Conservation (phyloP, 2,797 vertebrate genomes). For the Kryptolebias ocellatus region DNA sequence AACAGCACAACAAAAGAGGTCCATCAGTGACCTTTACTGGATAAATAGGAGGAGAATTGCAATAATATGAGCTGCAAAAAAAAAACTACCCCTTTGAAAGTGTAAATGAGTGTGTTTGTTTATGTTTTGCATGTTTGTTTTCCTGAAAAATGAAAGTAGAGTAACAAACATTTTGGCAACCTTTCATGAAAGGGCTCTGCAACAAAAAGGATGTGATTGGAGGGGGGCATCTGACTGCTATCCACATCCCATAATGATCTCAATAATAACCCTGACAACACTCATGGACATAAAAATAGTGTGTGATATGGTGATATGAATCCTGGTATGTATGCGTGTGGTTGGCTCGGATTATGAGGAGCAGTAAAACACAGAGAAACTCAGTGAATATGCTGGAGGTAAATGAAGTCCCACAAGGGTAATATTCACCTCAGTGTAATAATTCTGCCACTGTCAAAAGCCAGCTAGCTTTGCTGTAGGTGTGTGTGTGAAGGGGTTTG, state of each 20-base stretch:
- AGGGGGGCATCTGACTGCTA: constrained; percentile 63
- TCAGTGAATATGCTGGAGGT: constrained; percentile 85
- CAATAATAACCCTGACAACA: constrained; percentile 82
- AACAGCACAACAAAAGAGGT: constrained; percentile 82
- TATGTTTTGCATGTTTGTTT: constrained; percentile 55
- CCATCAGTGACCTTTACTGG: constrained; percentile 78
- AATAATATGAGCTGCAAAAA: constrained; percentile 55
- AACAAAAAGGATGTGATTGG: constrained; percentile 58
- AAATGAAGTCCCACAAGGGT: constrained; percentile 85
- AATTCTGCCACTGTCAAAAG: constrained; percentile 84
- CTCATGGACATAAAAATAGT: constrained; percentile 78
- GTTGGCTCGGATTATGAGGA: constrained; percentile 81
- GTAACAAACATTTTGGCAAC: constrained; percentile 67
- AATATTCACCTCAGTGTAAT: constrained; percentile 83
- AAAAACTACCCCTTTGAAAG: constrained; percentile 37
- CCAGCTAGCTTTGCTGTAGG: constrained; percentile 72
- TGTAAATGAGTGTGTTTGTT: constrained; percentile 28
- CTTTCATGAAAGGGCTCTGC: constrained; percentile 66
- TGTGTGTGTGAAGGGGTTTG: constrained; percentile 41
- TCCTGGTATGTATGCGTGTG: constrained; percentile 53
- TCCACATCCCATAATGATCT: constrained; percentile 81
- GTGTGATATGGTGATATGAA: constrained; percentile 71
- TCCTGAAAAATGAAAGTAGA: constrained; percentile 70
- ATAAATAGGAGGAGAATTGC: constrained; percentile 72
- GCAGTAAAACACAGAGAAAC: constrained; percentile 84